phyloP scores from a whole-genome alignment of 2,888 invertebrate species.

The Drosophila pseudotakahashii region DNA sequence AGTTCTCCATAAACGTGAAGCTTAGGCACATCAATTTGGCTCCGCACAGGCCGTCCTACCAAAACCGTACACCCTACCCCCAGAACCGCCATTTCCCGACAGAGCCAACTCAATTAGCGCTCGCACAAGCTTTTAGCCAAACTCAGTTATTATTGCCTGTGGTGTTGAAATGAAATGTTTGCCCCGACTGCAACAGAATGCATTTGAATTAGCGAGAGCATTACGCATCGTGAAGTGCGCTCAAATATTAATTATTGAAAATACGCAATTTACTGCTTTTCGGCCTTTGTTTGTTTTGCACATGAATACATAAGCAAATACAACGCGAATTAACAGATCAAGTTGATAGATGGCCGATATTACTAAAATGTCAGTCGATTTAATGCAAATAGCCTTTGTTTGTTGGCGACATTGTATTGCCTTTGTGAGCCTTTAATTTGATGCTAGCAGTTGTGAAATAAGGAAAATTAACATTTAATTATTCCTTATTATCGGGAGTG shows the following conservation, averaged over 20 bases:
- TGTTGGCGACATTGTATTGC: neutral
- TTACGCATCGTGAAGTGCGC: constrained; percentile 4
- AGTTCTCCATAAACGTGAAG: constrained; percentile 26
- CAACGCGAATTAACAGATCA: constrained; percentile 7
- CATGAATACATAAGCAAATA: constrained; percentile 2
- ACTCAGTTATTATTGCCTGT: constrained; percentile 61
- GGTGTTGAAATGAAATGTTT: constrained; percentile 21
- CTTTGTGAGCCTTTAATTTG: neutral
- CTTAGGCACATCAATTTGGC: constrained; percentile 53
- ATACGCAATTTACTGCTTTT: constrained; percentile 9
- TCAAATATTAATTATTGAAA: constrained; percentile 42
- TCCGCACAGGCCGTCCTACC: constrained; percentile 9
- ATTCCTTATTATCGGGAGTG: too few species aligned
- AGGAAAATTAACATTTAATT: too few species aligned
- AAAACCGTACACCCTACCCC: neutral
- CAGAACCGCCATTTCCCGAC: constrained; percentile 15
- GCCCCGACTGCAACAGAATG: constrained; percentile 25
- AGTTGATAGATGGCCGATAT: constrained; percentile 11
- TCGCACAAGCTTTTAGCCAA: constrained; percentile 70
- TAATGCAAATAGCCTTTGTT: neutral
- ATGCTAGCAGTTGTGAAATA: neutral
- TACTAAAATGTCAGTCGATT: constrained; percentile 1
- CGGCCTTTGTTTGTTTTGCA: constrained; percentile 7
- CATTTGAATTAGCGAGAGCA: constrained; percentile 28
- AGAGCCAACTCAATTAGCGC: constrained; percentile 70